These are phyloP conservation scores for Drosophila truncata DNA, from an alignment of 1,140 invertebrate genomes.

Conservation along the genomic window DNA sequence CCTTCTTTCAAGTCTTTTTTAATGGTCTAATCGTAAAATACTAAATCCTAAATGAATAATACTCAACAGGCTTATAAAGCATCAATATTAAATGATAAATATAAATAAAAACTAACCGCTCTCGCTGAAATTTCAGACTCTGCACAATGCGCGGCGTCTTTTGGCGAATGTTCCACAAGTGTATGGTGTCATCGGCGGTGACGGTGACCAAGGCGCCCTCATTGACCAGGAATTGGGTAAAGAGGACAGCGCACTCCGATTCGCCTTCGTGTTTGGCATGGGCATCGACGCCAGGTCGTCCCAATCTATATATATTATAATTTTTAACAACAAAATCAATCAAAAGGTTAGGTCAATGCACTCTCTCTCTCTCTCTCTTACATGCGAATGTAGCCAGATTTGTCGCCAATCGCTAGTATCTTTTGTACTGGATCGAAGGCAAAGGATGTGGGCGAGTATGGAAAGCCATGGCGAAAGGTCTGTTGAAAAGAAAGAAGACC, in stretches of 20 bases:
- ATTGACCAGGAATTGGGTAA: conserved; percentile 97
- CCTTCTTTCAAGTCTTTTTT: no score
- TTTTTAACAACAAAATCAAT: background rate
- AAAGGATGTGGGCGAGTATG: conserved; percentile 97
- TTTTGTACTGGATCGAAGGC: conserved; percentile 99
- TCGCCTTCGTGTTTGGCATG: conserved; percentile 94
- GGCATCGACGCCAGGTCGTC: conserved; percentile 97
- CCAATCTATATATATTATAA: conserved; percentile 88
- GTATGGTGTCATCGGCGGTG: conserved; percentile 97
- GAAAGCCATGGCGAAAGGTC: conserved; percentile 99
- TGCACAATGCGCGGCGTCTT: conserved; percentile 98
- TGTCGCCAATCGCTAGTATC: conserved; percentile 98
- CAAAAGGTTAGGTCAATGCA: conserved; percentile 1
- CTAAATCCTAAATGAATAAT: background rate
- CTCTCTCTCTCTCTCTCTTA: conserved; percentile 86
- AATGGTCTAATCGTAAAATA: background rate
- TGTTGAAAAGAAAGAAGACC: conserved; percentile 87
- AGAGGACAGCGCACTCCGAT: conserved; percentile 91
- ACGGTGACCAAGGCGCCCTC: conserved; percentile 98
- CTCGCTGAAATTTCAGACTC: conserved; percentile 98
- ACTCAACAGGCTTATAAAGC: background rate
- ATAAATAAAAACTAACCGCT: conserved; percentile 90
- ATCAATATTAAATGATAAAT: background rate
- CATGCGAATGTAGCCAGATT: conserved; percentile 97
- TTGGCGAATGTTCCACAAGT: conserved; percentile 99